Base-by-base conservation (phyloP, 1,140 invertebrate species). In the Cyphomyrmex costatus region DNA sequence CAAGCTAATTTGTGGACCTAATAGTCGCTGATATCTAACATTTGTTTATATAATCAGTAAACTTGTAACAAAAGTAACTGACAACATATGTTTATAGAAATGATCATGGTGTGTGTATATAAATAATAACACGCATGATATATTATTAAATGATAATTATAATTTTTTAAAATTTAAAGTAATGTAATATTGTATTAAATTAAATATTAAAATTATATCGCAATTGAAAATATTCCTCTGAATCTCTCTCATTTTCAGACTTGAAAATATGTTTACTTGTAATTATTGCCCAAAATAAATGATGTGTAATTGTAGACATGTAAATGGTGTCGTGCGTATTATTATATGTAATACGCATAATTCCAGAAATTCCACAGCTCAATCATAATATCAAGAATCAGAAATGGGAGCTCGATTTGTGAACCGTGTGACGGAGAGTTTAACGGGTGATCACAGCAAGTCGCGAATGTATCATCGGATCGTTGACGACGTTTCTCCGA, bases 371-470 rank as follows among this genome's bases (percentile, higher is more conserved):
- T 60, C 56, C 51, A 51, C 68, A 73, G 68, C 36, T 83, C 79
- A 56, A 74, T 74, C 79, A 12, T 71, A 33, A 27, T 27, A 80
- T 6, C 19, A 46, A 56, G 24, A 24, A 49, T 33, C n/a, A 24
- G 30, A 49, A 49, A 53, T 21, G 77, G n/a, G 10, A 83, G 24
- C 4, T 74, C 27, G 68, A 60, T 49, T 49, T 58, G 24, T 8
- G 27, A 24, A 36, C 79, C 79, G 79, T 83, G 79, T 63, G 68
- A 83, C 79, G 79, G 79, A 83, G 68, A 83, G 79, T 83, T 83
- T 83, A 83, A 83, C 68, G 68, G 53, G 79, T 83, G 79, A 83
- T 83, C 79, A 83, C 70, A 83, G 53, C 79, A 46, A 74, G 79
- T 83, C 79, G 78, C 65, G 19, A 36, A 58, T 16, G 8, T 60